A percentile compares a stretch with the other conserved stretches of the same genome.
phyloP scores from a whole-genome alignment of 2,888 invertebrate genomes.

The Hartigia nigra region DNA sequence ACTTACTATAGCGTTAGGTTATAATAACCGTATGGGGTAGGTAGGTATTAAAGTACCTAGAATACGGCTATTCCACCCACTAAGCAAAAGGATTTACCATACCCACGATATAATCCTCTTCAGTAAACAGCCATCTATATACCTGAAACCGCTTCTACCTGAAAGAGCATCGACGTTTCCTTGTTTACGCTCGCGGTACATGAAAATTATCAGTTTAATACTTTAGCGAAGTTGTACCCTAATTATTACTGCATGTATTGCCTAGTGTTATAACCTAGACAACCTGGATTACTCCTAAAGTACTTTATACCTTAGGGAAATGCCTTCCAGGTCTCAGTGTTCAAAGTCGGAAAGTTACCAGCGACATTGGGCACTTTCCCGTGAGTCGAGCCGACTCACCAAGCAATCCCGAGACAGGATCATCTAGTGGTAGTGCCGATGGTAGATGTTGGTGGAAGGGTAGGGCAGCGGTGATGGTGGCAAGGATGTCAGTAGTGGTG shows the following conservation, averaged over 20 bases:
- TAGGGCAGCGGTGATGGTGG: slow-evolving; percentile 2
- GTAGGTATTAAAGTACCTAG: neutral
- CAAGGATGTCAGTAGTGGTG: slow-evolving; percentile 5
- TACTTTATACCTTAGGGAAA: slow-evolving; percentile 1
- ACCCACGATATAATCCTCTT: neutral
- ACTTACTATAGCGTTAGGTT: neutral
- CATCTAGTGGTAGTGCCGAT: neutral
- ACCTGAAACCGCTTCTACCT: neutral
- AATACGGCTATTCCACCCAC: neutral
- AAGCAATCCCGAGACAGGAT: neutral
- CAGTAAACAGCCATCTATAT: neutral
- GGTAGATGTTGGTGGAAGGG: slow-evolving; percentile 11
- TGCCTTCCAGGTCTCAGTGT: slow-evolving; percentile 9
- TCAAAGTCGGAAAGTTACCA: slow-evolving; percentile 4
- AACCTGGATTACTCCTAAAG: neutral
- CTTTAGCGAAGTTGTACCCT: neutral
- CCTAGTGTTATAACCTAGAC: neutral
- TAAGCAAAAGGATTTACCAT: neutral
- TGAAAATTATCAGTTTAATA: neutral
- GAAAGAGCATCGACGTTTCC: neutral
- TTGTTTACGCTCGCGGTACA: neutral
- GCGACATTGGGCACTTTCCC: neutral
- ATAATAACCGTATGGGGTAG: slow-evolving; percentile 12
- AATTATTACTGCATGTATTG: neutral
- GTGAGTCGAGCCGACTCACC: neutral